Evolutionary conservation across 2,888 invertebrate species (phyloP).

Genomic region (Plagiodera versicolora): DNA sequence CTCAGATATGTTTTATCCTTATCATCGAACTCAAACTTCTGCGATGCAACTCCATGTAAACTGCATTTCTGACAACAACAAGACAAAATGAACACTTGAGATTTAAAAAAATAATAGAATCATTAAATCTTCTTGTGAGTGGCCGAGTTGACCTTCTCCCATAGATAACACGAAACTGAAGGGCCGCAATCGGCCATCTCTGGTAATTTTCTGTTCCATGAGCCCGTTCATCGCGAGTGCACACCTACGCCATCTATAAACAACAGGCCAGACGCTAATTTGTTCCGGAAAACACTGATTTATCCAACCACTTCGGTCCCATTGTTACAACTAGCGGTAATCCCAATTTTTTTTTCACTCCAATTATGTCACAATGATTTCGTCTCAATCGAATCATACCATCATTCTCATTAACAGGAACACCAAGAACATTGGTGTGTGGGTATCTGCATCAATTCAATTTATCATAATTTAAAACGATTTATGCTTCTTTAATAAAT

Average conservation of each 20-base stretch:
- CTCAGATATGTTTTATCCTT: no score
- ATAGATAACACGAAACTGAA: not conserved
- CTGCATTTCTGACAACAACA: no score
- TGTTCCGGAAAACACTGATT: slow-evolving; percentile 49
- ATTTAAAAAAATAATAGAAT: no score
- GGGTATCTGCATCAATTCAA: no score
- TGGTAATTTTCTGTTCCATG: slow-evolving; percentile 40
- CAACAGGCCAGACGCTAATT: slow-evolving; percentile 42
- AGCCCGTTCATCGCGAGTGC: slow-evolving; percentile 37
- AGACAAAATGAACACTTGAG: no score
- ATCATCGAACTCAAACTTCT: no score
- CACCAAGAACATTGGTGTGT: no score
- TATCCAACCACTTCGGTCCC: slow-evolving; percentile 45
- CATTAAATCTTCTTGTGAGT: not conserved
- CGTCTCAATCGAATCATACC: not conserved
- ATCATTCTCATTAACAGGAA: no score
- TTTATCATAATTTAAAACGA: no score
- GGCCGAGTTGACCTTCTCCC: not conserved
- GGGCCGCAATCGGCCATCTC: slow-evolving; percentile 38
- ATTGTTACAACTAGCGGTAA: slow-evolving; percentile 47
- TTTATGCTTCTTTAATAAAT: no score
- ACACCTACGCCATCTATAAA: slow-evolving; percentile 40
- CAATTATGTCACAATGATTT: slow-evolving; percentile 1
- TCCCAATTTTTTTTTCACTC: slow-evolving; percentile 28
- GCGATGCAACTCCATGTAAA: no score